phyloP scores from a whole-genome alignment of 2,113 vertebrate genomes.

The Upupa epops region DNA sequence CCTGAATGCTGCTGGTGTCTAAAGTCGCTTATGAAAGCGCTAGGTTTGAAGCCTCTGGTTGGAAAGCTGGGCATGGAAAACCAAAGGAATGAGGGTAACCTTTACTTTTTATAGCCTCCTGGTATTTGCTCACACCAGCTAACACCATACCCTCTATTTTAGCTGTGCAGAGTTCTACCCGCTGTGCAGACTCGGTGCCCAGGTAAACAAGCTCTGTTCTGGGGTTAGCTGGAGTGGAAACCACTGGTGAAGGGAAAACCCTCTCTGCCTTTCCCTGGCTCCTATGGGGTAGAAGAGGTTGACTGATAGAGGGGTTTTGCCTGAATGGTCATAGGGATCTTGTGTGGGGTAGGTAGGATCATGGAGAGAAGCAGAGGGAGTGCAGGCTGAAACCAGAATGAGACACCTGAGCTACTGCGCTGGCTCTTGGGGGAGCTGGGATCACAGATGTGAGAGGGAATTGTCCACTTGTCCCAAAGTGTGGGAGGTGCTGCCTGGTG shows the following conservation, averaged over 20 bases:
- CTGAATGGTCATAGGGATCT: not conserved
- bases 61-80: not conserved
- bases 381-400: not conserved
- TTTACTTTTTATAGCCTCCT: constrained; percentile 5
- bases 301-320: not conserved
- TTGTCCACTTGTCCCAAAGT: rapidly evolving
- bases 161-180: not conserved
- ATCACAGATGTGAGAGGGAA: not conserved
- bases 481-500: not conserved
- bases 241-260: not conserved
- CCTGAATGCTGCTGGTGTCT: not conserved
- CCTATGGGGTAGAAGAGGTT: not conserved
- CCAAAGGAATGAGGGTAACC: constrained; percentile 9
- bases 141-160: not conserved
- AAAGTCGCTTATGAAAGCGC: not conserved
- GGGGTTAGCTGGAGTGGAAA: not conserved
- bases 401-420: not conserved
- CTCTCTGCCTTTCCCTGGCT: not conserved
- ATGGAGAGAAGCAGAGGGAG: not conserved
- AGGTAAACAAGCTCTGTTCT: not conserved
- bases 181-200: not conserved
- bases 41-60: not conserved
- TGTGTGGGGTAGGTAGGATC: not conserved
- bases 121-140: not conserved
- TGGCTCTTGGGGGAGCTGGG: not conserved